Evolutionary conservation across 2,113 vertebrate species (phyloP), one percentile per base, ranked within the genome.

Genomic region (Octodon degus): DNA sequence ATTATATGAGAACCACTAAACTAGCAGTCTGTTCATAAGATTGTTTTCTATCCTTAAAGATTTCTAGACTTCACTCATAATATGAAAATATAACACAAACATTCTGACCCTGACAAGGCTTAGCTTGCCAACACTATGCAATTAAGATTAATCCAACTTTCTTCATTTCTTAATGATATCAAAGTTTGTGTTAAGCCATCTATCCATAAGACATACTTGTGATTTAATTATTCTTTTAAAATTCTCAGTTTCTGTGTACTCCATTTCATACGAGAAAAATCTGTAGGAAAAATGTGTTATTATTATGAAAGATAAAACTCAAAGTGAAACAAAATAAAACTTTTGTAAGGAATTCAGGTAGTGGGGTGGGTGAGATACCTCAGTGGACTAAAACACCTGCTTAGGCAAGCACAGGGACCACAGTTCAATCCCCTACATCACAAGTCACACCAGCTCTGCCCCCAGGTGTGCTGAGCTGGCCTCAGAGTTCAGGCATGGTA

Each of bases 1-100:
- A 93, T 85, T 96, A 14, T 43, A 62, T 13, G 3, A 60, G 34
- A 83, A 47, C 0, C 47, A 82, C 27, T 60, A 43, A 93, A 58
- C 8, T 47, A 86, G n/a, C 58, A 81, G 16, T 89, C 16, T 80
- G 8, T 77, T 96, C 20, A 47, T 60, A 81, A 72, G 86, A 68
- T 11, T 88, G 5, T 11, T 53, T 55, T 84, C 47, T 74, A 24
- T 40, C 14, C 7, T 55, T 87, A 10, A 67, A 20, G 1, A 63
- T 68, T 58, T 96, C 93, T 74, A 77, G 3, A 13, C 30, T 62
- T 6, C 16, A 37, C n/a, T 84, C 74, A 53, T 50, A 47, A n/a
- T 60, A 86, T 89, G 77, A 94, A 93, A 87, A n/a, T 85, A 80
- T 30, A 55, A 89, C 30, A 74, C 13, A 87, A 37, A 25, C 67